Evolutionary conservation across 35 echinoderm and acorn worm genomes (phyloP).

Genomic region (Lytechinus variegatus): DNA sequence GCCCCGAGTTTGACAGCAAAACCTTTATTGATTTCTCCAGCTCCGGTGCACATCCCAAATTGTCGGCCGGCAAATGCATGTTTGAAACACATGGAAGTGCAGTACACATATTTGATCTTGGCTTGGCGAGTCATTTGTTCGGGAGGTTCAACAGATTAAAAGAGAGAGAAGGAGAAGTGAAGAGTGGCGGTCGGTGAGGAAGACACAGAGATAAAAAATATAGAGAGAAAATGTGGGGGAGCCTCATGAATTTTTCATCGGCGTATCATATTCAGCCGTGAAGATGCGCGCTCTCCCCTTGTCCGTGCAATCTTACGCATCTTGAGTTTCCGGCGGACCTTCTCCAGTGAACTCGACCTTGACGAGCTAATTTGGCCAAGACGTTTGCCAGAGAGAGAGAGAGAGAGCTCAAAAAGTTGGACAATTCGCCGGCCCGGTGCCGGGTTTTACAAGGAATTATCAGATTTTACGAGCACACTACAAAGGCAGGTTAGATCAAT

Average conservation of each 20-base stretch:
- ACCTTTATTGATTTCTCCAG: constrained; percentile 52
- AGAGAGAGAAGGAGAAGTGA: neutral
- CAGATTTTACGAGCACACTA: constrained; percentile 30
- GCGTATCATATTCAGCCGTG: constrained; percentile 32
- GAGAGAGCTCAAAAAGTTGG: constrained; percentile 39
- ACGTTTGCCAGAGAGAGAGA: neutral
- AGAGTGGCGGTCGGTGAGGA: constrained; percentile 2
- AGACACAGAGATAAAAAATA: constrained; percentile 25
- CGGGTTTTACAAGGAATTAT: constrained; percentile 20
- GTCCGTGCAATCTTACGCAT: constrained; percentile 58
- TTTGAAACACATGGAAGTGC: constrained; percentile 56
- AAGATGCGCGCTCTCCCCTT: constrained; percentile 47
- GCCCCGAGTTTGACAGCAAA: constrained; percentile 37
- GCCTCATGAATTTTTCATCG: constrained; percentile 55
- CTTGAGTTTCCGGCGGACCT: constrained; percentile 52
- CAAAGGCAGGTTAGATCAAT: constrained; percentile 45
- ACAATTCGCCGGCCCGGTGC: constrained; percentile 31
- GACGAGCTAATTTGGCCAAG: constrained; percentile 52
- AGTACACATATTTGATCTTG: constrained; percentile 59
- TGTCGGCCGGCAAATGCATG: constrained; percentile 52
- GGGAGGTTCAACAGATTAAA: constrained; percentile 51
- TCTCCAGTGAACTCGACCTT: constrained; percentile 22
- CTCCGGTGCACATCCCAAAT: constrained; percentile 51
- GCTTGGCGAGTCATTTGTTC: constrained; percentile 33
- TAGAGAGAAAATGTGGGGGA: constrained; percentile 24